phyloP scores from a whole-genome alignment of 2,797 vertebrate species.

The Ataeniobius toweri region DNA sequence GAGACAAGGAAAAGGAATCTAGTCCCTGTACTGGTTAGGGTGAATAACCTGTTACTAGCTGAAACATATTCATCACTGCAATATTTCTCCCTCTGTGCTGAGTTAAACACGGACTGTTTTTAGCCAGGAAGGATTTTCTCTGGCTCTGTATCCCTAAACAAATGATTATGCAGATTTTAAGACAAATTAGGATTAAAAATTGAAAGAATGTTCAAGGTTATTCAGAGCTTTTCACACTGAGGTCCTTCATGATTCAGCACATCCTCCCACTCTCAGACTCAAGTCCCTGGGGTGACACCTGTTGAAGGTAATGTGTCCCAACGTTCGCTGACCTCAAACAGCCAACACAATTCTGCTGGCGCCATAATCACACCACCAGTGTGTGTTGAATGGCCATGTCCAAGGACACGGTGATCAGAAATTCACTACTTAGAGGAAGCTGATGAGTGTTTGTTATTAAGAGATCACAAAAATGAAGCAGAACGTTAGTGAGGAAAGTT shows the following conservation, averaged over 20 bases:
- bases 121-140: too few relatives aligned
- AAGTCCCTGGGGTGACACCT: conserved; percentile 39
- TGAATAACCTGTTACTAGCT: too few relatives aligned
- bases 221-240: conserved; percentile 35
- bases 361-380: conserved; percentile 5
- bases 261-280: conserved; percentile 12
- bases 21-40: background rate
- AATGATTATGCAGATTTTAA: conserved; percentile 8
- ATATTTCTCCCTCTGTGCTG: too few relatives aligned
- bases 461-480: conserved; percentile 18
- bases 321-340: conserved; percentile 61
- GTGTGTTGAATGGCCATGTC: background rate
- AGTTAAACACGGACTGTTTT: too few relatives aligned
- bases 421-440: conserved; percentile 12
- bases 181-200: conserved; percentile 26
- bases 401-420: conserved; percentile 23
- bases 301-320: conserved; percentile 48
- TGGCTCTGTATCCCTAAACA: background rate
- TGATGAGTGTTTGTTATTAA: conserved; percentile 35
- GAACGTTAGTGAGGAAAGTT: conserved; percentile 20
- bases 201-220: conserved; percentile 40
- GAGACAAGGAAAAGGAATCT: too few relatives aligned
- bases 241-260: conserved; percentile 54
- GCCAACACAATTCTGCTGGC: conserved; percentile 48
- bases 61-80: background rate